Conservation (phyloP, 2,888 invertebrate genomes). For the Thereva unica region DNA sequence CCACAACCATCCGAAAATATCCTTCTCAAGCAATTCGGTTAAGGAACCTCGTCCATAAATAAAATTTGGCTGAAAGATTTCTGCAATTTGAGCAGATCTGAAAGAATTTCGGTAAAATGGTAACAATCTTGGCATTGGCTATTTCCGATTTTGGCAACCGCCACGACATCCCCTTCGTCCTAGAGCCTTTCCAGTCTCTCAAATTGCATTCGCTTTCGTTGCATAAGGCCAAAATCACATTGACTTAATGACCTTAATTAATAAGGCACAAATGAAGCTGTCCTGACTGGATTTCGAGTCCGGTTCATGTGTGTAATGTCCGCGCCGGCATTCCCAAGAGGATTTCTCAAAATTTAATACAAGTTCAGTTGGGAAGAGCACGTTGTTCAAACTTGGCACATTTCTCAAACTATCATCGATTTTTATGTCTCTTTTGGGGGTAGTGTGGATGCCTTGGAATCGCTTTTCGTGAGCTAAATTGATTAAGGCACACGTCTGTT, state of each 20-base stretch:
- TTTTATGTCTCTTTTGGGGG: no score
- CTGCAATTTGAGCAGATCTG: slow-evolving; percentile 1
- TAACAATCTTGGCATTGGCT: slow-evolving; percentile 10
- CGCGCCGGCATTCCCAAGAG: no score
- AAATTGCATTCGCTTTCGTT: not conserved
- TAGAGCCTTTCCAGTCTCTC: not conserved
- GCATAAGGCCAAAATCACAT: slow-evolving; percentile 3
- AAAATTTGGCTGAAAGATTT: slow-evolving; percentile 1
- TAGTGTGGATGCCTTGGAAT: not conserved
- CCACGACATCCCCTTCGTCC: not conserved
- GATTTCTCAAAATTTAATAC: no score
- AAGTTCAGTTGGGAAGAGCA: no score
- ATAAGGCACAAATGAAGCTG: not conserved
- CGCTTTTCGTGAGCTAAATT: slow-evolving; percentile 12
- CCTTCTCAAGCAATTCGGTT: slow-evolving; percentile 16
- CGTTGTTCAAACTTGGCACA: no score
- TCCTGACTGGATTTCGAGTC: no score
- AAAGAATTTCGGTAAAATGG: slow-evolving; percentile 8
- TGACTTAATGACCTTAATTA: slow-evolving; percentile 17
- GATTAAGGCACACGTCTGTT: slow-evolving; percentile 18
- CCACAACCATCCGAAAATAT: no score
- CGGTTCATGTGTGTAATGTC: no score
- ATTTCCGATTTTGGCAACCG: slow-evolving; percentile 11
- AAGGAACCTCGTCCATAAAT: slow-evolving; percentile 4
- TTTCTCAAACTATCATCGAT: no score